Conservation (phyloP, 2,113 vertebrate species). For the Chunga burmeisteri region DNA sequence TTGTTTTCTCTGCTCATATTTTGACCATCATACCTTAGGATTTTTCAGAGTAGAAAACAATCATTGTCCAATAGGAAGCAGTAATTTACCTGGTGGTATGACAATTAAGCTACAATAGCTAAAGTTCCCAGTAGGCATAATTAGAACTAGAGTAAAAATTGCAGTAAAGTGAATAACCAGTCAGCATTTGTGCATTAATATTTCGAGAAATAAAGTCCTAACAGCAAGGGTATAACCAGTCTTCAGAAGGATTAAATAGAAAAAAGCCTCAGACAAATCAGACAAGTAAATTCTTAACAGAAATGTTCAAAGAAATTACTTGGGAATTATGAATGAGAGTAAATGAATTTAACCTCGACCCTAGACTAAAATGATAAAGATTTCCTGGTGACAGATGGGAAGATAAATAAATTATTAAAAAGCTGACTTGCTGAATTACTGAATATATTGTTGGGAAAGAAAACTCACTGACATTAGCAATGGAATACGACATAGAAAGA, state of each 20-base stretch:
- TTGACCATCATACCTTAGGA: neutral
- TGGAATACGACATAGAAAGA: neutral
- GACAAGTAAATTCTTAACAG: neutral
- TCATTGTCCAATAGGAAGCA: neutral
- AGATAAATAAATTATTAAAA: neutral
- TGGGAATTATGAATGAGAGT: neutral
- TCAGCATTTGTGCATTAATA: neutral
- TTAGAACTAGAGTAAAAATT: neutral
- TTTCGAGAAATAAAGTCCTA: neutral
- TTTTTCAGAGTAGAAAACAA: conserved; percentile 13
- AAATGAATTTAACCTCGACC: neutral
- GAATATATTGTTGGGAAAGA: neutral
- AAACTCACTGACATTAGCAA: neutral
- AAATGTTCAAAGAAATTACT: neutral
- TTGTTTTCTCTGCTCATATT: neutral
- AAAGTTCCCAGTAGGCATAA: neutral
- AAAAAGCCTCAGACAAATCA: neutral
- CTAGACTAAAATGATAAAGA: neutral
- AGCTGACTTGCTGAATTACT: neutral
- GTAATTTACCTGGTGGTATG: neutral
- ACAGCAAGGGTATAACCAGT: neutral
- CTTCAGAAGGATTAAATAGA: neutral
- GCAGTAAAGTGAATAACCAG: neutral
- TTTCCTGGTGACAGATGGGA: too few relatives aligned
- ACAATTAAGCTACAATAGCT: neutral